phyloP scores from a whole-genome alignment of 2,888 invertebrate species.

The Carcina quercana region DNA sequence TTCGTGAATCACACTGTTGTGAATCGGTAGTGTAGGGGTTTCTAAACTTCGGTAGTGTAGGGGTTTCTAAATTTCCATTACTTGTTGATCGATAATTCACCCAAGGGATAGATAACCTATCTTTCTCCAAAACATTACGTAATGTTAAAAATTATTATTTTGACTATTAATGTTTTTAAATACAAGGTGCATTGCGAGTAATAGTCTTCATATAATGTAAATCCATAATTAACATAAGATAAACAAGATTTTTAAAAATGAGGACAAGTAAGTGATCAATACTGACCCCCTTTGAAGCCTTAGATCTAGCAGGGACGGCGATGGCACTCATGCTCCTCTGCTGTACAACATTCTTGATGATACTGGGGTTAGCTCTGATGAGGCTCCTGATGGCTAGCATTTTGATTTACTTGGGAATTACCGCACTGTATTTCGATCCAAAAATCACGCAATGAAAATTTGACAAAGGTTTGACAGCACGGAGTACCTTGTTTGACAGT shows the following conservation, averaged over 20 bases:
- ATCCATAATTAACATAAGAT: not conserved
- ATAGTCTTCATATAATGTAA: not conserved
- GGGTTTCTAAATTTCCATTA: no score
- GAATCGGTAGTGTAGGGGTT: no score
- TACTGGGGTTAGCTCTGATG: slow-evolving; percentile 38
- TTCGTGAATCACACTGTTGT: no score
- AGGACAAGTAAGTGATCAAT: slow-evolving; percentile 1
- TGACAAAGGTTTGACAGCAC: no score
- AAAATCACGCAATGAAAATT: not conserved
- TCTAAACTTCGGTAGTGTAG: no score
- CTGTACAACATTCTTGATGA: slow-evolving; percentile 47
- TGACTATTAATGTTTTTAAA: not conserved
- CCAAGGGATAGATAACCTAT: slow-evolving; percentile 21
- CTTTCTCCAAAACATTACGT: slow-evolving; percentile 25
- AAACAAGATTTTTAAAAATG: not conserved
- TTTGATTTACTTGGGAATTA: slow-evolving; percentile 24
- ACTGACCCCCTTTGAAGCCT: slow-evolving; percentile 50
- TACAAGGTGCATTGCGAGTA: not conserved
- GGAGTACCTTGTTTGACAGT: no score
- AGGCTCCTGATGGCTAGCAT: slow-evolving; percentile 52
- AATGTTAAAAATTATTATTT: slow-evolving; percentile 16
- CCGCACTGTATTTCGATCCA: not conserved
- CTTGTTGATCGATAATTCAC: no score
- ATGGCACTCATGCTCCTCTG: slow-evolving; percentile 53
- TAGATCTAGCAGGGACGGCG: slow-evolving; percentile 41